Base-by-base conservation (phyloP, 2,888 invertebrate species). In the Chaetoderma sp. region DNA sequence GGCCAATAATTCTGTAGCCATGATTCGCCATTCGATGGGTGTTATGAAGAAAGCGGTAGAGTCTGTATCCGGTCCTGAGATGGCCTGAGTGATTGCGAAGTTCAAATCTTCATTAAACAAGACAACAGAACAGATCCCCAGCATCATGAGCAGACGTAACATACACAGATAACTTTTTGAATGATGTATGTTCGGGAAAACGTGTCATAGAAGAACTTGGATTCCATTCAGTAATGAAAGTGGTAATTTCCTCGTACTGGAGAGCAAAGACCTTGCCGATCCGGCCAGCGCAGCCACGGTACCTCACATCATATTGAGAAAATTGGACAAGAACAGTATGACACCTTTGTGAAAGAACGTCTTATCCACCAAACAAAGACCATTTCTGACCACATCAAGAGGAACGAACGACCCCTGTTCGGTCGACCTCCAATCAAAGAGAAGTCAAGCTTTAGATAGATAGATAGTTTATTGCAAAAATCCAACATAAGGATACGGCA, bases 11-110 rank as follows among this genome's bases (percentile, higher is more conserved):
- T n/a, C n/a, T n/a, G n/a, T n/a, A n/a, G n/a, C n/a, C n/a, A n/a
- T n/a, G n/a, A n/a, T n/a, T n/a, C n/a, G n/a, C n/a, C n/a, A n/a
- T n/a, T n/a, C n/a, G n/a, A n/a, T n/a, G n/a, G n/a, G n/a, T 13
- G 39, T n/a, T 13, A n/a, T 36, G 39, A 36, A 36, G 39, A 36
- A 36, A 13, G 39, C 39, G n/a, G 39, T 36, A 36, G 39, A 36
- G 39, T 13, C n/a, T 36, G 39, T 13, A 36, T 36, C n/a, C 33
- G 44, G 44, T 42, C 56, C 45, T 10, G 65, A 65, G 49, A 57
- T 66, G 58, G 64, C 67, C 16, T 25, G 64, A 58, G 2, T 66
- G 13, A 50, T 66, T 39, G 45, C 21, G 4, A 45, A 59, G 4
- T 65, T 64, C 49, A 21, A 66, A 28, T 39, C 23, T 1, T 32